phyloP scores from a whole-genome alignment of 2,888 invertebrate genomes.

The Sceliomorpha sp. region DNA sequence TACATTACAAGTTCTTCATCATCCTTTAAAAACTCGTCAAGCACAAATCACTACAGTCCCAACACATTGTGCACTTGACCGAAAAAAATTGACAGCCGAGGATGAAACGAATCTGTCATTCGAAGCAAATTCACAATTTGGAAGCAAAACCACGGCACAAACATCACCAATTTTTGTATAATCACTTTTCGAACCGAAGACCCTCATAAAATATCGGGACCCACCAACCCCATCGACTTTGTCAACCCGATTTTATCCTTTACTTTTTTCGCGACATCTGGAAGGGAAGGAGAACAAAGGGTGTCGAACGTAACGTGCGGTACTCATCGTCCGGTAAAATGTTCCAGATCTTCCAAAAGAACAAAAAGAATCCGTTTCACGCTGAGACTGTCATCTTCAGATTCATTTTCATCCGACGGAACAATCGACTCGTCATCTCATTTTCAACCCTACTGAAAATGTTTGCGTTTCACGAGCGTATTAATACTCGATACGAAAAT shows the following conservation, averaged over 20 bases:
- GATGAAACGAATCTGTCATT: conserved; percentile 8
- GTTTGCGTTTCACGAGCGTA: not conserved
- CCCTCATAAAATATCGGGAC: conserved; percentile 27
- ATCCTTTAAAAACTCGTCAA: too few relatives aligned
- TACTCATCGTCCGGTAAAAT: conserved; percentile 36
- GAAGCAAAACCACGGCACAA: conserved; percentile 8
- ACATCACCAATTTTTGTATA: conserved; percentile 36
- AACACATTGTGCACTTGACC: too few relatives aligned
- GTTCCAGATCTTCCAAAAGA: conserved; percentile 31
- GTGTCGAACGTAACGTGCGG: conserved; percentile 36
- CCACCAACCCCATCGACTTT: conserved; percentile 37
- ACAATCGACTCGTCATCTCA: conserved; percentile 32
- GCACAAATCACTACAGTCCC: too few relatives aligned
- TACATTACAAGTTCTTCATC: too few relatives aligned
- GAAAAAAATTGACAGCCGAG: not conserved
- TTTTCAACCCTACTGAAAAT: conserved; percentile 6
- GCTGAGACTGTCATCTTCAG: conserved; percentile 22
- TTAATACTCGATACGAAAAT: too few relatives aligned
- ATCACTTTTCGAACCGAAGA: conserved; percentile 46
- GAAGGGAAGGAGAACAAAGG: conserved; percentile 34
- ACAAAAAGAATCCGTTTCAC: conserved; percentile 34
- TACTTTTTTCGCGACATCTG: conserved; percentile 28
- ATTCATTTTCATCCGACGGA: conserved; percentile 34
- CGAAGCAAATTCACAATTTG: conserved; percentile 9
- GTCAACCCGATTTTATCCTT: conserved; percentile 33